Evolutionary conservation across 2,888 invertebrate species (phyloP), one percentile per base, ranked within the genome.

Genomic region (Germaria angustata): DNA sequence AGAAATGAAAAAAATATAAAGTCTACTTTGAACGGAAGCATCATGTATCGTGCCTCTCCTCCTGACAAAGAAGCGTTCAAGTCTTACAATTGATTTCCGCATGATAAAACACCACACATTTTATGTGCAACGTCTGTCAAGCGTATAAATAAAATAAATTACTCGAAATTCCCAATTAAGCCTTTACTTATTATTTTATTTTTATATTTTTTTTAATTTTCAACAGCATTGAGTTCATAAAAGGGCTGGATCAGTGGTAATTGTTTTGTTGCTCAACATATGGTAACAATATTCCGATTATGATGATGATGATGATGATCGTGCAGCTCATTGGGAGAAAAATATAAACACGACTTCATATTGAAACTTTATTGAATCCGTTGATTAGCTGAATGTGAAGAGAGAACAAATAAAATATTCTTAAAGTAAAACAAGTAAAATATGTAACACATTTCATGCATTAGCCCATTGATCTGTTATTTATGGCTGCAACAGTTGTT

Each of bases 401-500:
- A 28, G 20, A 39, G 24, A 39, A 44, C 20, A 32, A 41, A 15
- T 13, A 28, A 49, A 53, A 32, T 55, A 41, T 68, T 13, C 8
- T 32, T 32, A 4, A 28, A 32, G 15, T 6, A 8, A 53, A 73
- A 20, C 44, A 49, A 41, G 17, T 15, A 20, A 32, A 55, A 72
- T 77, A 68, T 61, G 46, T 57, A 78, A 81, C 49, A 69, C 68
- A 78, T 69, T 73, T 73, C 46, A 77, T 68, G 72, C 69, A 28
- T 66, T 34, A 61, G 63, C 44, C 34, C 22, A 77, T 77, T 61
- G 53, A 72, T 72, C 61, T 81, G 44, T 73, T 61, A 68, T 72
- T 80, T 69, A 80, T 69, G 69, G 57, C 63, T 57, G 34, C 6
- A 80, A 57, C 75, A 80, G 57, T 71, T 80, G 80, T 41, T 80